Base-by-base conservation (phyloP, 1,140 invertebrate genomes). In the Eumeta japonica region DNA sequence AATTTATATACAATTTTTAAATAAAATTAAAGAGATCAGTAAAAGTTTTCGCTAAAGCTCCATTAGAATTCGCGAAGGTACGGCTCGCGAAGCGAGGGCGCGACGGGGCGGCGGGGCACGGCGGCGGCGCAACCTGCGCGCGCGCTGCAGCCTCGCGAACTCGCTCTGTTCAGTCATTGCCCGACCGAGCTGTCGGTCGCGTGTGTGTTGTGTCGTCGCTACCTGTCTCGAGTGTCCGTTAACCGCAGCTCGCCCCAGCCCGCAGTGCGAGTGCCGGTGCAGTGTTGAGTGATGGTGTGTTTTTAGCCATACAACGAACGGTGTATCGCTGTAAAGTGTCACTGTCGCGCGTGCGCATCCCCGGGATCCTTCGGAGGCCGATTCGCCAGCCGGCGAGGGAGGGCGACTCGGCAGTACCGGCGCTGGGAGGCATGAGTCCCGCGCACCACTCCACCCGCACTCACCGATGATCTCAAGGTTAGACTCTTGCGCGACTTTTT, bases 381-480 rank as follows among this genome's bases (percentile, higher is more conserved):
- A 7, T 68, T 62, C 61, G 66, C 58, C 59, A 68, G 52, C 38
- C 52, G 47, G 64, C 59, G 66, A 71, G 64, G 61, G 59, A 73
- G 62, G 65, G 68, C 62, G 62, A 48, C 62, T 55, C 54, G 58
- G 54, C 58, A n/a, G n/a, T 58, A 46, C n/a, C n/a, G n/a, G n/a
- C 48, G 58, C 59, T 64, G 66, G 68, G 66, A 73, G 68, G 68
- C 68, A 73, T 73, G 68, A 73, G 66, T 66, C 66, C 66, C 61
- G 64, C 53, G 57, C 60, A 67, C 55, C 55, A 63, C 52, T 58
- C 51, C 36, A 63, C 56, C 58, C 52, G 55, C 60, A 71, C 66
- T 64, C 59, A 71, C 66, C 68, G 68, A 73, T 71, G 66, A 74
- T 74, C 64, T 71, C 68, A 71, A 73, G 68, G 68, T 73, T 70